Percentiles rank a stretch among this genome's conserved stretches.
phyloP scores from a whole-genome alignment of 2,113 vertebrate genomes.

The Stigmatopora argus region DNA sequence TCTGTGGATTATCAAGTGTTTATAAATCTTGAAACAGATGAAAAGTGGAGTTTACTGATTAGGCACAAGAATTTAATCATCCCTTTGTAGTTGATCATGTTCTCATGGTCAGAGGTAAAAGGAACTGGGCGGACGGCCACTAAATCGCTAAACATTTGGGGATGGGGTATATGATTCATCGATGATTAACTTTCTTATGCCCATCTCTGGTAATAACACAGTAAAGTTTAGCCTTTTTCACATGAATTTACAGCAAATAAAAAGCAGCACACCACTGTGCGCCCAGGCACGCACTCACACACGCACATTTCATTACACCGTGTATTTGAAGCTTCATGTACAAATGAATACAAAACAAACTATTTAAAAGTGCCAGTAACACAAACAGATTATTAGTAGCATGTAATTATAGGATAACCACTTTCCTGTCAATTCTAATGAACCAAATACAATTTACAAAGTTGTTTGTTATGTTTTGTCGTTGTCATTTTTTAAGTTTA shows the following conservation, averaged over 20 bases:
- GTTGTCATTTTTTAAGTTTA: neutral
- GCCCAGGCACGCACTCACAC: neutral
- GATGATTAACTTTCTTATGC: neutral
- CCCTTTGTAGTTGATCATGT: neutral
- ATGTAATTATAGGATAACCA: constrained; percentile 5
- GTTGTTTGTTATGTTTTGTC: neutral
- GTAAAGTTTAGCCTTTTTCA: constrained; percentile 11
- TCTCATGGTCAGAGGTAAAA: neutral
- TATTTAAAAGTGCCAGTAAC: constrained; percentile 8
- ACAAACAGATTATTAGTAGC: constrained; percentile 23
- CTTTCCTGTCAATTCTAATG: neutral
- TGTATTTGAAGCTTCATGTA: constrained; percentile 38
- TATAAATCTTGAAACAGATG: neutral
- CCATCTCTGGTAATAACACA: neutral
- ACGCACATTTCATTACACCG: constrained; percentile 19
- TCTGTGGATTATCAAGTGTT: neutral
- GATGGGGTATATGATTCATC: no score
- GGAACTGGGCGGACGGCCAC: no score
- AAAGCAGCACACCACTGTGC: constrained; percentile 12
- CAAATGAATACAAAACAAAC: constrained; percentile 28
- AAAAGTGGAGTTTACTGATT: neutral
- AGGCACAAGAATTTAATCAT: neutral
- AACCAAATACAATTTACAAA: neutral
- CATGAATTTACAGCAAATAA: neutral
- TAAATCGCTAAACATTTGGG: no score